Evolutionary conservation across 1,140 invertebrate genomes (phyloP), one percentile per base, ranked within the genome.

Genomic region (Zophobas morio): DNA sequence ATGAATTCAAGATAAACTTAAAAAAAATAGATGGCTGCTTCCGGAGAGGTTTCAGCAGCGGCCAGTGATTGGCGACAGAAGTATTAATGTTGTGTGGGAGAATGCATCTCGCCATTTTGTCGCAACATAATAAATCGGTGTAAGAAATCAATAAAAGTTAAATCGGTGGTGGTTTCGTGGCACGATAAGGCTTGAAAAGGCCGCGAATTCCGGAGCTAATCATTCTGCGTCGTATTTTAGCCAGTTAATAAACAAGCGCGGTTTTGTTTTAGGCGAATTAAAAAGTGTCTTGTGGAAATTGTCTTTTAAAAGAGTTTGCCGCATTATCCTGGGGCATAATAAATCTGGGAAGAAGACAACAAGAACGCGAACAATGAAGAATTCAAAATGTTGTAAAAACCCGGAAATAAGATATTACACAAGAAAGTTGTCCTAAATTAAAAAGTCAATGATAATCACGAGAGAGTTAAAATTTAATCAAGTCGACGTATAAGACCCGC

Each of bases 301-400:
- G 39, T 66, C 60, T 6, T 66, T 66, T 39, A 42, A 66, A 66
- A 66, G 33, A n/a, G 60, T 40, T 66, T 66, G 37, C 60, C 60
- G 49, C 49, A 51, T 51, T 51, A 51, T 5, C 49, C 20, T 66
- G 39, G 6, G 39, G 60, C 60, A 20, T 20, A 6, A 66, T 66
- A 66, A 66, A 66, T 66, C 60, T 42, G 36, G n/a, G 20, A 66
- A 66, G 36, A 42, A 66, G 37, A 37, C 39, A 42, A 66, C 60
- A 66, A 66, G 60, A 37, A 66, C 37, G 39, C 39, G 36, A 66
- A 66, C 60, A 66, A 66, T 66, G 39, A 66, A 66, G 60, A 66
- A 36, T 40, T 20, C 36, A 66, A 40, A 66, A 66, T 42, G 60
- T 33, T 66, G 39, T 39, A 66, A 66, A 66, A 66, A 66, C 60